Evolutionary conservation across 2,113 vertebrate genomes (phyloP), one percentile per base, ranked within the genome.

Genomic region (Trachemys scripta): DNA sequence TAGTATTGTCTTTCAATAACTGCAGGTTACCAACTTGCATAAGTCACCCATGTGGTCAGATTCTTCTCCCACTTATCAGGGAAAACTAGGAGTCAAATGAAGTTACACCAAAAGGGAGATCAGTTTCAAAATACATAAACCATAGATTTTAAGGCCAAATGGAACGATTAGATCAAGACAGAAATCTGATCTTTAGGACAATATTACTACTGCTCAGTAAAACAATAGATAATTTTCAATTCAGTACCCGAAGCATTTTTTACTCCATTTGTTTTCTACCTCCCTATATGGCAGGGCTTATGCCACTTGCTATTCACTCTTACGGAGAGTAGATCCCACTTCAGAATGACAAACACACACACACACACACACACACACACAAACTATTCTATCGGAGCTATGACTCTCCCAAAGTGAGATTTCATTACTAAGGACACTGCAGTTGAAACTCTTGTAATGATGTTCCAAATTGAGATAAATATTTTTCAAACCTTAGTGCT

Each of bases 321-420:
- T 45, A 45, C 5, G 47, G 12, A 47, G 45, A 47, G 11, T 45
- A 45, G 5, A 78, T 47, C 12, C 75, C 42, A 12, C 22, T 47
- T 78, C 42, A 47, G 24, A 45, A 27, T 76, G 38, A 56, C 9
- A 11, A 27, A 11, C 54, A 56, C 54, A 57, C 56, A 56, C 54
- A 57, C 56, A 42, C 42, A 42, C 42, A 65, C 31, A 17, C 31
- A 62, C 25, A 62, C 29, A 62, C 59, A 62, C 29, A 9, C 4
- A 5, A 14, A 10, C 72, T 79, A 31, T 50, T 27, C 50, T 31
- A 69, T 5, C 29, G 35, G 13, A 69, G 17, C 57, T 45, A 47
- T 49, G 4, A 5, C 0, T 5, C 8, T 31, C 38, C 6, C 9
- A 16, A 72, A 6, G 7, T 16, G 27, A 35, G 29, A 35, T 31